phyloP scores from a whole-genome alignment of 2,797 vertebrate species.

The Phataginus tricuspis region DNA sequence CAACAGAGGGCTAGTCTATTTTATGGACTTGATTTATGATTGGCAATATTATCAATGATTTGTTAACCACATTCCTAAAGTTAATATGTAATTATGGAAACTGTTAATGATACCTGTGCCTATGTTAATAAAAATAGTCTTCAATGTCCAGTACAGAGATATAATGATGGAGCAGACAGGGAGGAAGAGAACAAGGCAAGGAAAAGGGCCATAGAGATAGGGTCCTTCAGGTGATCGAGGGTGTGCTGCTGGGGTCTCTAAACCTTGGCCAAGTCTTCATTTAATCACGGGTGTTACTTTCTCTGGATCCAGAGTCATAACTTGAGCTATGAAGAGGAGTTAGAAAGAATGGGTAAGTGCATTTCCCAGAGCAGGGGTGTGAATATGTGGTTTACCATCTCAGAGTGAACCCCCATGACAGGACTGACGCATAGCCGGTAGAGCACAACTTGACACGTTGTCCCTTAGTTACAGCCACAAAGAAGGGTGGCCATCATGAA shows the following conservation, averaged over 20 bases:
- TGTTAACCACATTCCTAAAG: conserved; percentile 35
- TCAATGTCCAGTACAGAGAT: conserved; percentile 9
- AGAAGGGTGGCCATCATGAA: not conserved
- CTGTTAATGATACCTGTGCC: conserved; percentile 52
- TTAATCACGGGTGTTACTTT: not conserved
- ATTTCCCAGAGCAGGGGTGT: not conserved
- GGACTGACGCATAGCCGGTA: not conserved
- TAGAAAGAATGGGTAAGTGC: not conserved
- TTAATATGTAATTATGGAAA: conserved; percentile 78
- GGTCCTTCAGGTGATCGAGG: not conserved
- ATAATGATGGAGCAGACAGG: not conserved
- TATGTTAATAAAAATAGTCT: conserved; percentile 15
- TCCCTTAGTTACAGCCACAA: not conserved
- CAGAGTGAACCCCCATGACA: not conserved
- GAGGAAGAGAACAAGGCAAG: not conserved
- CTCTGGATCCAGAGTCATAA: not conserved
- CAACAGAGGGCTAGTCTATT: not conserved
- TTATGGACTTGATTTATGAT: conserved; percentile 69
- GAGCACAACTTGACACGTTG: fast-evolving
- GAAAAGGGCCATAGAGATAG: fast-evolving
- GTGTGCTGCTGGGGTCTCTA: not conserved
- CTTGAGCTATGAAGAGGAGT: not conserved
- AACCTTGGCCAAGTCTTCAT: not conserved
- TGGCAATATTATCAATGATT: not conserved
- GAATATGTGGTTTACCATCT: not conserved